A percentile compares a stretch with the other conserved stretches of the same genome.
phyloP scores from a whole-genome alignment of 1,140 invertebrate genomes.

The Cydia splendana region DNA sequence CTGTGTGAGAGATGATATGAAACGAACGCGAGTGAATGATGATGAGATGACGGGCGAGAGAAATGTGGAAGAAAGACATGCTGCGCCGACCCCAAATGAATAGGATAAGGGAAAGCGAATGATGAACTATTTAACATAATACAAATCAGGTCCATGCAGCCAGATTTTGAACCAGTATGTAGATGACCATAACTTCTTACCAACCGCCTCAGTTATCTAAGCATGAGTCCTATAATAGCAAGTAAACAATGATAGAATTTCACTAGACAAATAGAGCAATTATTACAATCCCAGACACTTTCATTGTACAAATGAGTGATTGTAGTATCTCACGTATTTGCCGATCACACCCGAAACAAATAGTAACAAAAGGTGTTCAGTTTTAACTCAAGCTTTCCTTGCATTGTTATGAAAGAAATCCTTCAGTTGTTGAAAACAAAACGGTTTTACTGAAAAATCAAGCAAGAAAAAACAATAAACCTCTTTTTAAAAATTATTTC shows the following conservation, averaged over 20 bases:
- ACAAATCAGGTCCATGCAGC: no score
- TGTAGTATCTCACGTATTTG: slow-evolving; percentile 8
- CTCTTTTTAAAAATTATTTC: not conserved
- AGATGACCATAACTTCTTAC: no score
- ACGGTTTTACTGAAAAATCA: not conserved
- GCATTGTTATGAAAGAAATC: not conserved
- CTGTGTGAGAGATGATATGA: no score
- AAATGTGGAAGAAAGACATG: no score
- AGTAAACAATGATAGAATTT: not conserved
- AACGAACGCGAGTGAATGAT: no score
- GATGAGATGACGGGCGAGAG: no score
- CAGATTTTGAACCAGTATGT: no score
- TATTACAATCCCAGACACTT: not conserved
- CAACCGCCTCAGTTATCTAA: no score
- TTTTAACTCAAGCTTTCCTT: not conserved
- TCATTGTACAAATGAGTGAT: not conserved
- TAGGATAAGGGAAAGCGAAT: no score
- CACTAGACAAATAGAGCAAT: slow-evolving; percentile 4
- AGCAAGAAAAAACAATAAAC: not conserved
- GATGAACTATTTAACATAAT: no score
- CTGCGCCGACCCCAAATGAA: no score
- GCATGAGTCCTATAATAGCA: not conserved
- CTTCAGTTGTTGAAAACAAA: no score
- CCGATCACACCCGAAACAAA: not conserved
- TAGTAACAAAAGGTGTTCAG: not conserved